Base-by-base conservation (phyloP, 2,113 vertebrate genomes). In the Mugil cephalus region DNA sequence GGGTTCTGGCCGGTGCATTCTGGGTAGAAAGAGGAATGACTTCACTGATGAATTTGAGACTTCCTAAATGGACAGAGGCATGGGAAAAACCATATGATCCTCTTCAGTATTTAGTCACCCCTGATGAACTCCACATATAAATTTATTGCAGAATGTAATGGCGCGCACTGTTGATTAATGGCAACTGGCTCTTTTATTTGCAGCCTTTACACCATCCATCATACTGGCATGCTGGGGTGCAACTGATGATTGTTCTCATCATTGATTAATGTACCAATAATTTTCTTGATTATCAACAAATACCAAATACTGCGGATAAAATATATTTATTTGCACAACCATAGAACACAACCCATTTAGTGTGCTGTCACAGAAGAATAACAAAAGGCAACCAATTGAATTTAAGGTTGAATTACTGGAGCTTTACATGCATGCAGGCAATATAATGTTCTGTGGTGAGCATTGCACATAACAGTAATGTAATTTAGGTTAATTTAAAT, bases 1-100 rank as follows among this genome's bases (percentile, higher is more conserved):
- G 82, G 80, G 77, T 53, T 83, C 66, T 78, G 60, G 82, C 88
- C 73, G 74, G 59, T 89, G 80, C 63, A 84, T 87, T 88, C 77
- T 80, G 77, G 74, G 80, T 74, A 84, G 63, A 78, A 79, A 79
- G 63, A 66, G 56, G 18, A 56, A 87, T 82, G 82, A 86, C 56
- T 88, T 88, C 66, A 80, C 78, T 65, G 79, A 81, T 82, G 77
- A 85, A 88, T 80, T 47, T 81, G 70, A 79, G 78, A 83, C 83
- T 82, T 87, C 82, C 74, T 81, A 67, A 77, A 79, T 78, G 69
- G 72, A 82, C 74, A 74, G 75, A 84, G 72, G 47, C 84, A 69
- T 78, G 77, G 82, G 87, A 78, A 86, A 78, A 80, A 76, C 52
- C 56, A 55, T 7, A 67, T 53, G 73, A 65, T 39, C 52, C 64